A percentile compares a stretch with the other conserved stretches of the same genome.
Conservation (phyloP, 2,888 invertebrate genomes). For the Chironomus riparius region DNA sequence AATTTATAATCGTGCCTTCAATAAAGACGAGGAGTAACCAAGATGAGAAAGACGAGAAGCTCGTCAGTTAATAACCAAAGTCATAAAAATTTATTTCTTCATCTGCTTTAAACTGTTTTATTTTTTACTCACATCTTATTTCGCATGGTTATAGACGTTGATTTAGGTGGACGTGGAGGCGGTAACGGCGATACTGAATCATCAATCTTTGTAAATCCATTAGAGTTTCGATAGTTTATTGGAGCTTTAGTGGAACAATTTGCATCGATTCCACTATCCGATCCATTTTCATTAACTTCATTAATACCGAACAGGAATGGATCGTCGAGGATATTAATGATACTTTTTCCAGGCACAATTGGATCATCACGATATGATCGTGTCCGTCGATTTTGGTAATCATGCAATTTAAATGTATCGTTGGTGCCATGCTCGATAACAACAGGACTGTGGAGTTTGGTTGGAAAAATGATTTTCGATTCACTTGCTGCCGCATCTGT, state of each 20-base stretch:
- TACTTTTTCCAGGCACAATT: constrained; percentile 14
- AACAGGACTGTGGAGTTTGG: constrained; percentile 25
- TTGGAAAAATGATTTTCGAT: constrained; percentile 25
- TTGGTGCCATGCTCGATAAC: constrained; percentile 13
- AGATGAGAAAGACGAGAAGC: too few relatives aligned
- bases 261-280: constrained; percentile 25
- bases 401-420: constrained; percentile 19
- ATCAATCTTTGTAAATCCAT: constrained; percentile 13
- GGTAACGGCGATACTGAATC: neutral
- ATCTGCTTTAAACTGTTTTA: too few relatives aligned
- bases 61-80: too few relatives aligned
- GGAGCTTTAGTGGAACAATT: neutral
- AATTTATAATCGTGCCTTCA: too few relatives aligned
- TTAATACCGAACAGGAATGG: constrained; percentile 25
- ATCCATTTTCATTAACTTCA: constrained; percentile 25
- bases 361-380: constrained; percentile 14
- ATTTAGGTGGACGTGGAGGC: constrained; percentile 23
- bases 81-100: too few relatives aligned
- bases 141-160: neutral
- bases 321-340: constrained; percentile 25
- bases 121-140: constrained; percentile 21
- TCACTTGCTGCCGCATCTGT: neutral
- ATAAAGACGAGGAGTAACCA: too few relatives aligned
- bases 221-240: neutral
- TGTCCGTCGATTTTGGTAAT: constrained; percentile 5